Conservation (phyloP, 2,888 invertebrate genomes). For the Cordilura impudica region DNA sequence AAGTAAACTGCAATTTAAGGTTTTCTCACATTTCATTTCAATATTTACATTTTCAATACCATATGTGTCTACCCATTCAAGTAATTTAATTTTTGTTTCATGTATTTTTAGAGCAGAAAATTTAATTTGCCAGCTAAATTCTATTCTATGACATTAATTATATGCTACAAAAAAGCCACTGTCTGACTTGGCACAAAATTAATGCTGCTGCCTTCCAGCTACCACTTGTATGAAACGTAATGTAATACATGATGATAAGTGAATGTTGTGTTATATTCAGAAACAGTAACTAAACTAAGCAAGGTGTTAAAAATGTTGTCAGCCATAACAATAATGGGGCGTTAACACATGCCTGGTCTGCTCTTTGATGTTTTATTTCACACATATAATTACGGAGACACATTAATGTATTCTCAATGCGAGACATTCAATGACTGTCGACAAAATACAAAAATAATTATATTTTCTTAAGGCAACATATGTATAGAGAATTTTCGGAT, state of each 20-base stretch:
- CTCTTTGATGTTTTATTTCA: slow-evolving; percentile 60
- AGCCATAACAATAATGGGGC: slow-evolving; percentile 61
- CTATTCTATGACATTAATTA: slow-evolving; percentile 62
- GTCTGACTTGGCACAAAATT: slow-evolving; percentile 38
- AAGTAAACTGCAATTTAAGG: too few relatives aligned
- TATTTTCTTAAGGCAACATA: background rate
- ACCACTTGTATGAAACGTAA: slow-evolving; percentile 31
- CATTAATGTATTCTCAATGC: slow-evolving; percentile 23
- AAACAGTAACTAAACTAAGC: slow-evolving; percentile 17
- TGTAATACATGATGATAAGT: slow-evolving; percentile 30
- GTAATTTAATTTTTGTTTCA: slow-evolving; percentile 20
- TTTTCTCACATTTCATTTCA: slow-evolving; percentile 4
- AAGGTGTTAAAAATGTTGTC: slow-evolving; percentile 63
- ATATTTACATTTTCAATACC: slow-evolving; percentile 39
- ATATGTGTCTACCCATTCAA: slow-evolving; percentile 38
- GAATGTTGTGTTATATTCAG: slow-evolving; percentile 9
- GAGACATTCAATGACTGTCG: slow-evolving; percentile 12
- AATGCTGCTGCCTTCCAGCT: background rate
- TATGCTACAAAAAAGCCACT: slow-evolving; percentile 27
- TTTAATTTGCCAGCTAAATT: slow-evolving; percentile 61
- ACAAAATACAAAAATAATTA: background rate
- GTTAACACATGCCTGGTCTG: slow-evolving; percentile 61
- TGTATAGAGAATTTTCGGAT: slow-evolving; percentile 5
- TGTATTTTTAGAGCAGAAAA: slow-evolving; percentile 41
- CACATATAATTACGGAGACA: slow-evolving; percentile 59